phyloP scores from a whole-genome alignment of 2,797 vertebrate genomes.

The Enteromius anoplus region DNA sequence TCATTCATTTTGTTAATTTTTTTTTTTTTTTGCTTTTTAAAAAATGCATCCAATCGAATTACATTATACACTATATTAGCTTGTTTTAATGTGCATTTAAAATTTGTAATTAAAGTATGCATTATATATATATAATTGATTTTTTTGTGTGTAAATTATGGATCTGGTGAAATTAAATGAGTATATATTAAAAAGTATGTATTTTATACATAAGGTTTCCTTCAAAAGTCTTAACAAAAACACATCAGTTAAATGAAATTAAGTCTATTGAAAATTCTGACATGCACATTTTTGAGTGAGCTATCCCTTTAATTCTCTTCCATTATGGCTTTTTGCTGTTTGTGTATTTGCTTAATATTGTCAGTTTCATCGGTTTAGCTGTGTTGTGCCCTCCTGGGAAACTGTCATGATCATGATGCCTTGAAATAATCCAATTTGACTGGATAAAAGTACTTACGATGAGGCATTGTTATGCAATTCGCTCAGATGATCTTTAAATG shows the following conservation, averaged over 20 bases:
- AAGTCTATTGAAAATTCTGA: neutral
- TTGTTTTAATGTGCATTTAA: neutral
- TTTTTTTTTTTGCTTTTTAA: neutral
- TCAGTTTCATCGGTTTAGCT: neutral
- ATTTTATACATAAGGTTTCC: neutral
- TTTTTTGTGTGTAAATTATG: neutral
- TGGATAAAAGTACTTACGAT: neutral
- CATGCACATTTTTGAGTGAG: slow-evolving; percentile 4
- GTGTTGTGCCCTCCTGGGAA: neutral
- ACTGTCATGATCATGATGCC: slow-evolving; percentile 1
- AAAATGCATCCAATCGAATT: neutral
- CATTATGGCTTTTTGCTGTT: neutral
- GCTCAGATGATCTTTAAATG: neutral
- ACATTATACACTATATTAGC: neutral
- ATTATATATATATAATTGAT: neutral
- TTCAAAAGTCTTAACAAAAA: neutral
- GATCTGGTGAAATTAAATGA: neutral
- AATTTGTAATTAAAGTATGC: neutral
- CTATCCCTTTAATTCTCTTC: neutral
- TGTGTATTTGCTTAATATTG: neutral
- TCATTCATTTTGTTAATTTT: neutral
- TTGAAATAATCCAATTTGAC: neutral
- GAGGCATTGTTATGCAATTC: neutral
- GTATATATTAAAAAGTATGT: neutral
- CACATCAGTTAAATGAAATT: neutral